phyloP scores from a whole-genome alignment of 2,113 vertebrate genomes.

The Micromys minutus region DNA sequence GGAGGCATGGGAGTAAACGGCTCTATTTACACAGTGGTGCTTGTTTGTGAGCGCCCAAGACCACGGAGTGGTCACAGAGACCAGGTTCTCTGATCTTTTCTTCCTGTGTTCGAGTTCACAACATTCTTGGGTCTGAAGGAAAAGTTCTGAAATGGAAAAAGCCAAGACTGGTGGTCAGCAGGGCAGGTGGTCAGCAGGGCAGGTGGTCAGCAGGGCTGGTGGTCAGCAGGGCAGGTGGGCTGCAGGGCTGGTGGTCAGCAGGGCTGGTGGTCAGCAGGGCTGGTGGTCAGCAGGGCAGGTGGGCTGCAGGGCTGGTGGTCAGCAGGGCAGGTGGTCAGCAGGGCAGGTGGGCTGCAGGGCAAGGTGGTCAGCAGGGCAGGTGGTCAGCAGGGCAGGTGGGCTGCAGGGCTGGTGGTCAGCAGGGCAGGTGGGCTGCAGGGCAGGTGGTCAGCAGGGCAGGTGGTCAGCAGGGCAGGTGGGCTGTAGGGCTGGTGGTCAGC shows the following conservation, averaged over 20 bases:
- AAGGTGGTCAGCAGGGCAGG: background rate
- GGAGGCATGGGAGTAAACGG: background rate
- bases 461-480: background rate
- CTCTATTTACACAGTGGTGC: background rate
- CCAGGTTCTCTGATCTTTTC: background rate
- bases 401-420: background rate
- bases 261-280: background rate
- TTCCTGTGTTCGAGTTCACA: background rate
- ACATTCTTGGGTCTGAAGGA: background rate
- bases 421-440: background rate
- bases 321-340: fast-evolving
- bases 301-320: background rate
- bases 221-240: background rate
- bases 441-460: fast-evolving
- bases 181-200: background rate
- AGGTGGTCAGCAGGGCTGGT: background rate
- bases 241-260: fast-evolving
- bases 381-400: background rate
- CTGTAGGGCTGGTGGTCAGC: too few relatives aligned
- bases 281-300: background rate
- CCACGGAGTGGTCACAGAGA: constrained; percentile 46
- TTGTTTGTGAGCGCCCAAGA: background rate
- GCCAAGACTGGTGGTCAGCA: background rate
- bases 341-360: too few relatives aligned
- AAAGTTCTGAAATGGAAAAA: background rate